Base-by-base conservation (phyloP, 2,113 vertebrate genomes). In the Corynorhinus townsendii region DNA sequence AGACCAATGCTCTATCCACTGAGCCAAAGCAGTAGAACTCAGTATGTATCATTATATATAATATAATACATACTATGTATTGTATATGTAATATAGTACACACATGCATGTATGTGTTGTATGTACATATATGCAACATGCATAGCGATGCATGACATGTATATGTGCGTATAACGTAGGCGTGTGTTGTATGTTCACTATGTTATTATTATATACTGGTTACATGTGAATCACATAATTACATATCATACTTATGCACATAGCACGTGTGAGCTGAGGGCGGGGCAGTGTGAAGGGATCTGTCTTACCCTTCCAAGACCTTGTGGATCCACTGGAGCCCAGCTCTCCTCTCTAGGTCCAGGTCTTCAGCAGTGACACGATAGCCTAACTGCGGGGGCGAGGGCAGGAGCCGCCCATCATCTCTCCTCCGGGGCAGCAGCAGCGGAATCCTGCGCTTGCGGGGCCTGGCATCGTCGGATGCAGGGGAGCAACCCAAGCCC, bases 291-390 rank as follows among this genome's bases (percentile, higher is more conserved):
- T 28, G 59, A 24, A 3, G 26, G 1, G 12, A 45, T 33, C 98
- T 98, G 98, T 92, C 17, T 98, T 97, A 96, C 98, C 99, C 96
- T 99, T 98, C 96, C 96, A 99, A 97, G 79, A 98, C 96, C 89
- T 98, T 99, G 98, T 98, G 99, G 96, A 99, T 99, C 98, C 98
- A 98, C 95, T 97, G 98, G 69, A 99, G 93, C 0, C 90, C 97
- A 9, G 98, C 98, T 64, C 71, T 97, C 96, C 99, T 99, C 97
- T 99, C 99, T 11, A 98, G 98, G 3, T 99, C 99, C n/a, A 99
- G 95, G 96, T 99, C 99, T 86, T 99, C 99, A 0, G 97, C 98
- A 0, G 99, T 99, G 97, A 99, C 92, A 0, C 77, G 97, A 91
- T 99, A 99, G 47, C 98, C 98, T 19, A 99, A 97, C 95, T 99